These are phyloP conservation scores for Lethenteron reissneri DNA, from an alignment of 2,113 vertebrate genomes.

Conservation along the genomic window DNA sequence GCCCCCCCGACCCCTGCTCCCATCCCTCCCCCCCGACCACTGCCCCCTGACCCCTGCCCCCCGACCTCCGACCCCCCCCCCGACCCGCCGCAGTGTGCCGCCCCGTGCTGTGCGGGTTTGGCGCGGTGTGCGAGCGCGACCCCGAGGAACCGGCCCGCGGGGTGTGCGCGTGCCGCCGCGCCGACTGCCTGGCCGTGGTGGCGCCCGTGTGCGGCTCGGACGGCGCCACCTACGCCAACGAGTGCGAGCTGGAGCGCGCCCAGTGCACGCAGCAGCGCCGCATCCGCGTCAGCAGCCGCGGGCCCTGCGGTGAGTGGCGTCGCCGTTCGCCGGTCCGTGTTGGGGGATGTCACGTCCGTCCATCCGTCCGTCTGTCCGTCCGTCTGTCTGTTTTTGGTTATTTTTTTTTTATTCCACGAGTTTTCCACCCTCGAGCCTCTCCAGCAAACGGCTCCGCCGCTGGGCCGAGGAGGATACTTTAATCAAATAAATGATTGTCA, in stretches of 20 bases:
- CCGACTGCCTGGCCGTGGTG: slow-evolving; percentile 39
- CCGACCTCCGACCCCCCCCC: not conserved
- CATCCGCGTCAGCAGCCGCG: slow-evolving; percentile 69
- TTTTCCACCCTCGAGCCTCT: too few relatives aligned
- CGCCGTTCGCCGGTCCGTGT: too few relatives aligned
- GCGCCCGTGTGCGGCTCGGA: slow-evolving; percentile 80
- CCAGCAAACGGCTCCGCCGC: too few relatives aligned
- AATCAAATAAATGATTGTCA: too few relatives aligned
- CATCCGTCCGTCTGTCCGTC: too few relatives aligned
- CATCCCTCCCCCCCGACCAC: not conserved
- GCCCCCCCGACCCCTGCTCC: too few relatives aligned
- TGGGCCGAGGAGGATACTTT: too few relatives aligned
- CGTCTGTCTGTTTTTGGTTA: too few relatives aligned
- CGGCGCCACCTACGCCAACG: slow-evolving; percentile 75
- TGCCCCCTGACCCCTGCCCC: not conserved
- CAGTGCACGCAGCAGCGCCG: slow-evolving; percentile 65
- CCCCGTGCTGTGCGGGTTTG: slow-evolving; percentile 79
- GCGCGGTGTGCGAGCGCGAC: slow-evolving; percentile 49
- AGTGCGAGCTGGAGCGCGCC: slow-evolving; percentile 74
- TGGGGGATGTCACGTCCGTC: too few relatives aligned
- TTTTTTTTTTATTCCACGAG: too few relatives aligned
- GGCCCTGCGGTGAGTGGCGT: slow-evolving; percentile 53
- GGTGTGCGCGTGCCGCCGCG: slow-evolving; percentile 53
- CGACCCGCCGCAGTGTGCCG: slow-evolving; percentile 34
- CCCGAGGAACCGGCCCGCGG: slow-evolving; percentile 28